These are phyloP conservation scores for Ptilonorhynchus violaceus DNA, from an alignment of 2,113 vertebrate species.

Conservation along the genomic window DNA sequence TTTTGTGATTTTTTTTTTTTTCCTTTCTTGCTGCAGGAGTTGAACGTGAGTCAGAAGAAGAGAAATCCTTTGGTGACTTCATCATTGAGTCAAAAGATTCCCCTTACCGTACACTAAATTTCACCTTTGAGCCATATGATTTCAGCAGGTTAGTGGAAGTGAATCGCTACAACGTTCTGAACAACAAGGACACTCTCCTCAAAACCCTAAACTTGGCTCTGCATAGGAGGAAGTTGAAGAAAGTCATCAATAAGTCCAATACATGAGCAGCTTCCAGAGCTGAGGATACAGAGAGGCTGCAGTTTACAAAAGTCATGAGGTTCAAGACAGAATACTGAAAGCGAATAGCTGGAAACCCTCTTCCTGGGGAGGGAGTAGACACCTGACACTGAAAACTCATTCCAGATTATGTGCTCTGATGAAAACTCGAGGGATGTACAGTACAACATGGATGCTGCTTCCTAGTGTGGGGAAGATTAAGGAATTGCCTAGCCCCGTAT, in stretches of 20 bases:
- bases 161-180: conserved; percentile 75
- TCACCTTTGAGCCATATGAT: conserved; percentile 67
- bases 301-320: not conserved
- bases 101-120: conserved; percentile 73
- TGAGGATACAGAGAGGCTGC: not conserved
- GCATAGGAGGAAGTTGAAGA: conserved; percentile 44
- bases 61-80: conserved; percentile 72
- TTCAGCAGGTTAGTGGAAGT: conserved; percentile 72
- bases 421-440: not conserved
- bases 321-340: not conserved
- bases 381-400: not conserved
- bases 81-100: conserved; percentile 63
- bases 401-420: not conserved
- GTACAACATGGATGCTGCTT: not conserved
- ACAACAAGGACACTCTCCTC: conserved; percentile 57
- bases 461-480: rapidly evolving
- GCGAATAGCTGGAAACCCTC: not conserved
- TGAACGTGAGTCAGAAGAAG: conserved; percentile 66
- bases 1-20: not conserved
- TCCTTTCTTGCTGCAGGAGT: conserved; percentile 45
- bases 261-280: not conserved
- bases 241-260: not conserved
- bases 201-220: conserved; percentile 60
- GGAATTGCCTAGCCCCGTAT: not conserved
- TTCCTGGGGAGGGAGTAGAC: not conserved